Evolutionary conservation across 2,797 vertebrate genomes (phyloP).

Genomic region (Gallinago nigripennis): DNA sequence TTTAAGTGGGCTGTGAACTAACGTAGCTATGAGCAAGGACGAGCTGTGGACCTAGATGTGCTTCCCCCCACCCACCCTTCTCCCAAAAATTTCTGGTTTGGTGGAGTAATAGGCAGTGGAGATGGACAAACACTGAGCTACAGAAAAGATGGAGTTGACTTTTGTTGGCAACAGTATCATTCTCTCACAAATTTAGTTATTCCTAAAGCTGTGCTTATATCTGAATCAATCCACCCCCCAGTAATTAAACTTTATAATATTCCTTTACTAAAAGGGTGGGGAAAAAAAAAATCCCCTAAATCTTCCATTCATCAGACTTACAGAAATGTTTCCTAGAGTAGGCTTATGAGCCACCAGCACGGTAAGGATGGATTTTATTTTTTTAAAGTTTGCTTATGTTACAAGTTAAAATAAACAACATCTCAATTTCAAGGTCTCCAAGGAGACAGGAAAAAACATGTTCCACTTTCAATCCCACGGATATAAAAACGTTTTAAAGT

Average conservation of each 20-base stretch:
- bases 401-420: not conserved
- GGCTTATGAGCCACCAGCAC: not conserved
- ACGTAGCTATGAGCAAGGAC: not conserved
- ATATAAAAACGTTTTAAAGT: not conserved
- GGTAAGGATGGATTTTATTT: not conserved
- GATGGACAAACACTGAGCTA: not conserved
- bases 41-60: not conserved
- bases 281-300: not conserved
- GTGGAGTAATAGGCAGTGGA: not conserved
- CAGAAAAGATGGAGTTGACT: not conserved
- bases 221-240: not conserved
- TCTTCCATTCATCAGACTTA: not conserved
- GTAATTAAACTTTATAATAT: not conserved
- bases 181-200: not conserved
- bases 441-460: not conserved
- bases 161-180: not conserved
- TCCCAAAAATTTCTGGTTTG: not conserved
- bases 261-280: not conserved
- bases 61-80: no score
- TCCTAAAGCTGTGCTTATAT: not conserved
- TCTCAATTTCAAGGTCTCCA: not conserved
- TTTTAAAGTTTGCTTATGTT: not conserved
- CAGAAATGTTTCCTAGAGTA: not conserved
- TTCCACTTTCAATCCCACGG: not conserved
- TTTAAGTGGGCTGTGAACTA: not conserved